Conservation (phyloP, 2,113 vertebrate genomes). For the Sceloporus tristichus region DNA sequence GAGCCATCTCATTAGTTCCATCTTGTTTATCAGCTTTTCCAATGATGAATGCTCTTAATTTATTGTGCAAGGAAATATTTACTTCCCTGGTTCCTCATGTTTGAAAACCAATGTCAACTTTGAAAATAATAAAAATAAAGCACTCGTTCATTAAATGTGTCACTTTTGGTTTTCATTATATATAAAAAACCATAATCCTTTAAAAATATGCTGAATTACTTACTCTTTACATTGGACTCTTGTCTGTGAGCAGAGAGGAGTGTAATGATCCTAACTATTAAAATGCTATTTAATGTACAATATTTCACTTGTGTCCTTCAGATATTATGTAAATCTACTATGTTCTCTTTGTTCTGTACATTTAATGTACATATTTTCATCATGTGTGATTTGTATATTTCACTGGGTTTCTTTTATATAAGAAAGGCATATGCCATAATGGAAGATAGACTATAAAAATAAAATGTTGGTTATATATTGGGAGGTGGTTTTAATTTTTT, state of each 20-base stretch:
- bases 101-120: slow-evolving; percentile 76
- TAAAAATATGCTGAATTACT: slow-evolving; percentile 76
- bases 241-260: slow-evolving; percentile 78
- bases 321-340: slow-evolving; percentile 85
- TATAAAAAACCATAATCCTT: slow-evolving; percentile 70
- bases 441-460: slow-evolving; percentile 88
- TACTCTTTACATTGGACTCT: slow-evolving; percentile 75
- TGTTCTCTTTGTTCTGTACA: slow-evolving; percentile 82
- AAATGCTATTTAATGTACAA: slow-evolving; percentile 89
- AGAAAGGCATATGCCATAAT: slow-evolving; percentile 81
- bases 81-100: slow-evolving; percentile 74
- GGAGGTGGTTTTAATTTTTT: slow-evolving; percentile 83
- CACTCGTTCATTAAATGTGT: slow-evolving; percentile 82
- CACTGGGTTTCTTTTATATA: slow-evolving; percentile 73
- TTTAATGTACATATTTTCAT: slow-evolving; percentile 88
- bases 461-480: slow-evolving; percentile 85
- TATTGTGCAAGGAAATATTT: slow-evolving; percentile 80
- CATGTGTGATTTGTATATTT: slow-evolving; percentile 89
- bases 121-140: slow-evolving; percentile 74
- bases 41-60: slow-evolving; percentile 78
- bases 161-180: slow-evolving; percentile 85
- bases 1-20: slow-evolving; percentile 61
- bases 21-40: slow-evolving; percentile 61
- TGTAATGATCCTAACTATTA: slow-evolving; percentile 80
- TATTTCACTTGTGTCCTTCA: slow-evolving; percentile 83